Conservation (phyloP, 2,888 invertebrate genomes). For the Ischnura elegans region DNA sequence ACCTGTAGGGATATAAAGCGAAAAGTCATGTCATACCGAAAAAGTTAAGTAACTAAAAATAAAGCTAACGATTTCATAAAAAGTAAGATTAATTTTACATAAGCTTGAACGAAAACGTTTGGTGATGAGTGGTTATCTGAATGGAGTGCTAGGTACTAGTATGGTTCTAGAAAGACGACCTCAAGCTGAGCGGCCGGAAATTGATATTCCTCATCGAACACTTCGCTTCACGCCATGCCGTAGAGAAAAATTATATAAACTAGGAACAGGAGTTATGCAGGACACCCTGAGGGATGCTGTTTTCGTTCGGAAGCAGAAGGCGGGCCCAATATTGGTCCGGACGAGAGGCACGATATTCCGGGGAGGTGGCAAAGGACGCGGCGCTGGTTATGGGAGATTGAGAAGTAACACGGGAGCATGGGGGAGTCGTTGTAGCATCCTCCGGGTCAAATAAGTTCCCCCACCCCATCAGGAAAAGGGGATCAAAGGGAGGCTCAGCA, state of each 20-base stretch:
- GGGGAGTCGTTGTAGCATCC: neutral
- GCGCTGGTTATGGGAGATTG: neutral
- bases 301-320: slow-evolving; percentile 9
- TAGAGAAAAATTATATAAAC: neutral
- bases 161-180: neutral
- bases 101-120: too few species aligned
- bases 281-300: neutral
- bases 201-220: neutral
- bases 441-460: neutral
- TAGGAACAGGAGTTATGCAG: neutral
- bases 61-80: neutral
- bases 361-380: neutral
- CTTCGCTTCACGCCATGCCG: neutral
- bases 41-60: neutral
- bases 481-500: neutral
- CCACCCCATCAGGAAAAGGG: neutral
- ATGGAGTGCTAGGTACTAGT: too few species aligned
- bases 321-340: neutral
- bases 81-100: too few species aligned
- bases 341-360: neutral
- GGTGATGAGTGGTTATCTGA: too few species aligned
- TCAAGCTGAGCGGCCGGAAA: neutral
- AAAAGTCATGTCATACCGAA: too few species aligned
- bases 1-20: too few species aligned
- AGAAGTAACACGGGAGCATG: neutral